These are phyloP conservation scores for Irena cyanogastra DNA, from an alignment of 2,113 vertebrate species.

Conservation along the genomic window DNA sequence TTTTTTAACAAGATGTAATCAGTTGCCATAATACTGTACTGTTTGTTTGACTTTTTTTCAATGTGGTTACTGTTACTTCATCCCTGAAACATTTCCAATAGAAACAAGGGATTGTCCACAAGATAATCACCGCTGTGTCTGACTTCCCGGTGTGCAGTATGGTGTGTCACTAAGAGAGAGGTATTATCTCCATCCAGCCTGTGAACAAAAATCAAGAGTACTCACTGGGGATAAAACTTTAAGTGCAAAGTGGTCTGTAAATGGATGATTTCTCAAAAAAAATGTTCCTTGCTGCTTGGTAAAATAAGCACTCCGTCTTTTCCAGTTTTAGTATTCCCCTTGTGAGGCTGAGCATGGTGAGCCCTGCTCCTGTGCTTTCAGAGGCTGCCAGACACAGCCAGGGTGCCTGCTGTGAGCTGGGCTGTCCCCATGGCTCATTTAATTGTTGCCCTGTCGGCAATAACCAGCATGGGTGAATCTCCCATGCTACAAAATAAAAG, in stretches of 20 bases:
- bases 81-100: slow-evolving; percentile 62
- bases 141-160: slow-evolving; percentile 42
- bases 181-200: background rate
- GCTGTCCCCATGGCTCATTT: background rate
- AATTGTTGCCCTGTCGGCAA: background rate
- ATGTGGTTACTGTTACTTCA: slow-evolving; percentile 64
- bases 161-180: background rate
- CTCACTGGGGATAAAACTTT: background rate
- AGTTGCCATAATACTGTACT: slow-evolving; percentile 66
- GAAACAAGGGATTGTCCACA: slow-evolving; percentile 39
- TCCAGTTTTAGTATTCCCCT: background rate
- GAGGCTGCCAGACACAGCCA: background rate
- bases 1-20: slow-evolving; percentile 52
- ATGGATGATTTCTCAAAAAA: background rate
- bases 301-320: background rate
- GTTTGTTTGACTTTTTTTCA: slow-evolving; percentile 52
- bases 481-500: background rate
- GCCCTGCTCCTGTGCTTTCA: background rate
- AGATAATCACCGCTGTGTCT: slow-evolving; percentile 52
- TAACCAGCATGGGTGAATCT: no score
- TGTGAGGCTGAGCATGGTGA: background rate
- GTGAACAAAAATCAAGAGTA: background rate
- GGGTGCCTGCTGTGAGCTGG: background rate
- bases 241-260: background rate
- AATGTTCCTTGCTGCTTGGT: background rate